Base-by-base conservation (phyloP, 2,113 vertebrate genomes). In the Procapra przewalskii region DNA sequence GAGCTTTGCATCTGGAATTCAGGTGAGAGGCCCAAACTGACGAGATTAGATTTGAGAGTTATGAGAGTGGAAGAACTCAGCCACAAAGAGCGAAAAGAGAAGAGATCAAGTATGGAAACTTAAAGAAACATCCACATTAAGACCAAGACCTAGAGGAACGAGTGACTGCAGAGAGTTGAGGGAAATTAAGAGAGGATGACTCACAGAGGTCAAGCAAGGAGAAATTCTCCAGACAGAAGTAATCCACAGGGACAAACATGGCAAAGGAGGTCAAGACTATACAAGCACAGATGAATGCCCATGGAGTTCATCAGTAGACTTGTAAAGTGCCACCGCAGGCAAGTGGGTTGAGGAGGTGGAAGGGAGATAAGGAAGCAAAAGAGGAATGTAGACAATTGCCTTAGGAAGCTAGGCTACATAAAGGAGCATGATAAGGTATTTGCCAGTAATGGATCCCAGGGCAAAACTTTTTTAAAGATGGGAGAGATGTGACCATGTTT, bases 111-210 rank as follows among this genome's bases (percentile, higher is more conserved):
- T 23, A 71, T n/a, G 7, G 36, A 11, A 88, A 88, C 50, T 33
- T 54, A 7, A 95, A 50, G 45, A 95, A 95, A 77, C 16, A 48
- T 48, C 60, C 89, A 57, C n/a, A 91, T 95, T 88, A 93, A 80
- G 40, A 79, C 7, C 62, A 10, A 83, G n/a, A 27, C 17, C 33
- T 94, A 21, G 15, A 90, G n/a, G 25, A 90, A 81, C 27, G 19
- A 91, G 19, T 60, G 36, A n/a, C 33, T 90, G 25, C 14, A 79
- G 27, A 95, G 25, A 90, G 19, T 40, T 31, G 25, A 87, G 25
- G 27, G 64, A 54, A 94, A 83, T 71, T n/a, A 55, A 36, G 48
- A 96, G 6, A 83, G 48, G 75, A 71, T 5, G 21, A 10, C 36
- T 62, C 62, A 97, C 43, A 80, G 71, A 94, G 81, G 59, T 9